Evolutionary conservation across 2,797 vertebrate species (phyloP).

Genomic region (Tapera naevia): DNA sequence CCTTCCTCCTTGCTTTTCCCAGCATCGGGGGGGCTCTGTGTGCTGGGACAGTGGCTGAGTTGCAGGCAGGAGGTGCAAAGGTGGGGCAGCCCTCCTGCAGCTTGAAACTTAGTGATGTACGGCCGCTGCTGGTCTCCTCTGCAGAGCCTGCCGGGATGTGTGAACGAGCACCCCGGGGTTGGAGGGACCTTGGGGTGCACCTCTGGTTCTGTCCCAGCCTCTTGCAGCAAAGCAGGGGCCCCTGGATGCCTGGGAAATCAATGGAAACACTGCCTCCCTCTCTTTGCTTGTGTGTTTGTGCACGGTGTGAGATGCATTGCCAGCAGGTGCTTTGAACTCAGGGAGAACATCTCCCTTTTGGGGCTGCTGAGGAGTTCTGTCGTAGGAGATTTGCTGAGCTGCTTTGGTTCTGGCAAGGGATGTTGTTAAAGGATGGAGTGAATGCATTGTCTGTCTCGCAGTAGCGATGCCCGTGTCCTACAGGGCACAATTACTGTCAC

Average conservation of each 20-base stretch:
- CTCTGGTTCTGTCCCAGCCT: not conserved
- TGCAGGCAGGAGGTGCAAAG: not conserved
- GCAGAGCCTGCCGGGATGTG: accelerated
- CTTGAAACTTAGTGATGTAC: not conserved
- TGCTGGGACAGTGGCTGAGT: accelerated
- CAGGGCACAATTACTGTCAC: not conserved
- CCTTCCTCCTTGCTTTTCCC: not conserved
- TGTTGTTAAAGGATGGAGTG: accelerated
- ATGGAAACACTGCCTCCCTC: not conserved
- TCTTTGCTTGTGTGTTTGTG: accelerated
- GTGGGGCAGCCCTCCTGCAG: not conserved
- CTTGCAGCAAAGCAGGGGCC: not conserved
- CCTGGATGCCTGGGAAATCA: accelerated
- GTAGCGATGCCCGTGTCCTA: accelerated
- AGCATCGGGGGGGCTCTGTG: not conserved
- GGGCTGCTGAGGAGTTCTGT: not conserved
- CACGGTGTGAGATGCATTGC: accelerated
- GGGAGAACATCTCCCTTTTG: not conserved
- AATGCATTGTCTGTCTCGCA: accelerated
- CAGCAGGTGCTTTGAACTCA: not conserved
- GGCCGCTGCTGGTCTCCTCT: not conserved
- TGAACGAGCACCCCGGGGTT: not conserved
- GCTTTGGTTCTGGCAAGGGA: not conserved
- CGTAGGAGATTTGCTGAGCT: not conserved
- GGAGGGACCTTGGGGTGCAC: too few relatives aligned